Conservation (phyloP, 1,140 invertebrate genomes). For the Philopotamus ludificatus region DNA sequence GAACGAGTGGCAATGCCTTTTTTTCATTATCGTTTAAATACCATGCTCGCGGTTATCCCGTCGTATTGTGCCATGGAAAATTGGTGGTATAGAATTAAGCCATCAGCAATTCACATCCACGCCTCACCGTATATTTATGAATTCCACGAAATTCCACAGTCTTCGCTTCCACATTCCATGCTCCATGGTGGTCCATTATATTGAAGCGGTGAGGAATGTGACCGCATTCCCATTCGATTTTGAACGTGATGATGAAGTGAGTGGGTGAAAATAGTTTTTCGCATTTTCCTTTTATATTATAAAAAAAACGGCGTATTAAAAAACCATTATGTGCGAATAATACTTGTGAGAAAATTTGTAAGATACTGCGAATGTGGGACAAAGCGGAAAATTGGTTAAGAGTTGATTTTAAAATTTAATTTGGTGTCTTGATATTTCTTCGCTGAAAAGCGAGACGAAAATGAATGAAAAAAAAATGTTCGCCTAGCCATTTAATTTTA, state of each 20-base stretch:
- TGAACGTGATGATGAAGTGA: conserved; percentile 24
- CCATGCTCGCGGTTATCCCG: neutral
- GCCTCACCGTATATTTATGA: conserved; percentile 15
- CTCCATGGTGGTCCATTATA: conserved; percentile 17
- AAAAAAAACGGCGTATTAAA: too few species aligned
- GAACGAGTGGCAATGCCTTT: too few species aligned
- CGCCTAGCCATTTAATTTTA: neutral
- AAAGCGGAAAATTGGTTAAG: too few species aligned
- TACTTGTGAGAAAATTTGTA: too few species aligned
- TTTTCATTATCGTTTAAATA: too few species aligned
- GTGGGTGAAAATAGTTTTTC: too few species aligned
- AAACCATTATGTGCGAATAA: too few species aligned
- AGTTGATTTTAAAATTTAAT: too few species aligned
- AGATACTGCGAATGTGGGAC: too few species aligned
- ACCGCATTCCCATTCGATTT: conserved; percentile 21
- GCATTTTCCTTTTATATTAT: too few species aligned
- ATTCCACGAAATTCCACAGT: conserved; percentile 19
- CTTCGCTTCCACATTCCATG: conserved; percentile 14
- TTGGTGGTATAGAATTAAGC: neutral
- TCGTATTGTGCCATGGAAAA: neutral
- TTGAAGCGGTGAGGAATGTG: conserved; percentile 25
- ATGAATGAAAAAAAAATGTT: neutral
- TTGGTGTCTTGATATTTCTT: too few species aligned
- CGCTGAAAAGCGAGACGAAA: too few species aligned
- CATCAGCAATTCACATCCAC: neutral